Base-by-base conservation (phyloP, 2,113 vertebrate genomes). In the Clarias gariepinus region DNA sequence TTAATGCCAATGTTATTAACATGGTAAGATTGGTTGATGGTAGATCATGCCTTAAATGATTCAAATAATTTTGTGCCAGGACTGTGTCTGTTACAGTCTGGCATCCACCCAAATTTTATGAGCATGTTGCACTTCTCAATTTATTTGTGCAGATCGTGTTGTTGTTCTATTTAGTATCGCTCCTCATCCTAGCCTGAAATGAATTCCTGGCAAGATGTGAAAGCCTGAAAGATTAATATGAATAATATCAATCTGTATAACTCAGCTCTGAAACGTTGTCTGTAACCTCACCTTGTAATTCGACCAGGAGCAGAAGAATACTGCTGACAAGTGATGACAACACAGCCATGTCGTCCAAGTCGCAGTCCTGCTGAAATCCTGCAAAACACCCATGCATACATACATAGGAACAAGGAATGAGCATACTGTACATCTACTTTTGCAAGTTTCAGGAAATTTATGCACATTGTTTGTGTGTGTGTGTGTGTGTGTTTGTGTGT, bases 221-320 rank as follows among this genome's bases (percentile, higher is more conserved):
- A 71, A 61, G 11, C 23, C 53, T 28, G 10, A 66, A 25, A 82
- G 23, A 53, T 73, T 47, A 60, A 33, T 33, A 33, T 0, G 11
- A 79, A 79, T 33, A 58, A 23, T 79, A 57, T 19, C 3, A 5
- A 6, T 41, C 25, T 18, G 41, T 55, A 23, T 57, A 47, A 47
- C 47, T 47, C 47, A 47, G 47, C 47, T 47, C 47, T 47, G 47
- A 8, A 47, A 8, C 47, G 8, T 47, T 47, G 47, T 47, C 47
- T 47, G 47, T 47, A 47, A 47, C 12, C 4, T 61, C 87, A 89
- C 81, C 86, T 80, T 58, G 76, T 18, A 86, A 66, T 47, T 83
- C 19, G 52, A 36, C 6, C 1, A 73, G 66, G 33, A 86, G 12
- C 30, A 68, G 66, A 28, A 87, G 82, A 81, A 77, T 16, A 47